These are phyloP conservation scores for Anthonomus grandis DNA, from an alignment of 1,140 invertebrate genomes.

Conservation along the genomic window DNA sequence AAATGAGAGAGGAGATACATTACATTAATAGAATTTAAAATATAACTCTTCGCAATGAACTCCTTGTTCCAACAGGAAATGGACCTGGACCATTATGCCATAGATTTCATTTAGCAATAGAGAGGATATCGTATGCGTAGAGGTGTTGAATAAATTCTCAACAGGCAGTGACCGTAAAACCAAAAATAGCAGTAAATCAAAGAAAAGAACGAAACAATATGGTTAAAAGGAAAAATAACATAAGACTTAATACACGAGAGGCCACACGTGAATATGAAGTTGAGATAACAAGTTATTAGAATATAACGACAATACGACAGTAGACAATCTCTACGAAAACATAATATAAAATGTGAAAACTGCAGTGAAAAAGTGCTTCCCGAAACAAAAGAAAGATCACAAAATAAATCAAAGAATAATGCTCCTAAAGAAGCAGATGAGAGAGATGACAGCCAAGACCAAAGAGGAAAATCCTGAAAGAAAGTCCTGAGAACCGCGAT, in stretches of 20 bases:
- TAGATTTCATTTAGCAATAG: background rate
- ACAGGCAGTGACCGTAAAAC: background rate
- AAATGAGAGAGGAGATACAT: background rate
- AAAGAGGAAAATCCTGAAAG: no score
- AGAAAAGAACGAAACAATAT: background rate
- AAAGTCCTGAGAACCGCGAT: no score
- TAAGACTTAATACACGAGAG: background rate
- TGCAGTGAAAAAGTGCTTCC: no score
- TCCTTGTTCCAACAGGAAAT: background rate
- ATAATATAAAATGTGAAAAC: no score
- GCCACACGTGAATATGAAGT: background rate
- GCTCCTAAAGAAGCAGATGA: no score
- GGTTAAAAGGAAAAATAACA: background rate
- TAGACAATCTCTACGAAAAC: no score
- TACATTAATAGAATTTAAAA: background rate
- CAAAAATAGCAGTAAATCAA: background rate
- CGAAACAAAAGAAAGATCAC: no score
- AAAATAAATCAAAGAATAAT: no score
- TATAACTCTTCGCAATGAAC: background rate
- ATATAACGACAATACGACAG: background rate
- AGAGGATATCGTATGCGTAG: background rate
- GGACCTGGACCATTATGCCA: background rate
- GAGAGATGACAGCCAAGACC: no score
- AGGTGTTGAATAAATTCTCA: background rate
- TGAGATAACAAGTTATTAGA: background rate